Base-by-base conservation (phyloP, 2,888 invertebrate species). In the Xestia ashworthii region DNA sequence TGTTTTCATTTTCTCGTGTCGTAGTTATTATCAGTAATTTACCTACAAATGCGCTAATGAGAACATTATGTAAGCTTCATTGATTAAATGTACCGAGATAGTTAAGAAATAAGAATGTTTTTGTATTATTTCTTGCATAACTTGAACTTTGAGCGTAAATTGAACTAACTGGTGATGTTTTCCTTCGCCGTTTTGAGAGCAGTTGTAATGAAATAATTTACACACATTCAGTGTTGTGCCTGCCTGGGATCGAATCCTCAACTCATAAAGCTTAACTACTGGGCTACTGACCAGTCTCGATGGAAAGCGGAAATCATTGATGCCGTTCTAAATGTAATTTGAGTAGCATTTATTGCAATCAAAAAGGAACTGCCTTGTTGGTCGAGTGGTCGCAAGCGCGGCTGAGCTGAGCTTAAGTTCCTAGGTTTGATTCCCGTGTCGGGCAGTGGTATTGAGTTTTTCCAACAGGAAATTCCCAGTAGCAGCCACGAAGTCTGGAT, bases 61-160 rank as follows among this genome's bases (percentile, higher is more conserved):
- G 76, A 19, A 38, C 50, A 65, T 84, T 84, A 84, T 69, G 41
- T 82, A 84, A 82, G 22, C 44, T 65, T 71, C n/a, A 70, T 69
- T 78, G 25, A 66, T 44, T 48, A 53, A 70, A 81, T 38, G 12
- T 16, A 70, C 62, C 8, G 25, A 70, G 12, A 62, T 16, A n/a
- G n/a, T 64, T 38, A 22, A 38, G 4, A 74, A 81, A 67, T 67
- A 41, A 14, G 22, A 64, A 55, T 81, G 14, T 68, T 68, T 81
- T 74, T 68, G 48, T 58, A 38, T 48, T 22, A 58, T 64, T n/a
- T 44, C 32, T 72, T 66, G 44, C 81, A 5, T 58, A 50, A 66
- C 38, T 44, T 65, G 4, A 41, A 69, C 8, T 22, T 41, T 12
- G 22, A 41, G 32, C 32, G 25, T 16, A 32, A 32, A 58, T 22